Conservation (phyloP, 2,113 vertebrate genomes). For the Mustela lutreola region DNA sequence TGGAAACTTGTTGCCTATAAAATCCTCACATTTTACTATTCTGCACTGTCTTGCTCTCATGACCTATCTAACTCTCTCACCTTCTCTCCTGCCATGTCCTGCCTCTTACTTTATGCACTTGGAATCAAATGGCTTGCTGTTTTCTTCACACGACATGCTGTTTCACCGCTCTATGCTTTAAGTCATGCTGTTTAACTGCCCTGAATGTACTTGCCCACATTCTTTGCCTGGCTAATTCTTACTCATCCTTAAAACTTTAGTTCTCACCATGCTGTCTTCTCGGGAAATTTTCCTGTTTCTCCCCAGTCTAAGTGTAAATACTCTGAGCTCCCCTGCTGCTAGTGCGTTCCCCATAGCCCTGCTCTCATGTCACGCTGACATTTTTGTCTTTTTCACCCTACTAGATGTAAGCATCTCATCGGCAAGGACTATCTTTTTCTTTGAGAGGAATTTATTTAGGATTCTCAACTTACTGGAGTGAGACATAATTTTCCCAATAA, state of each 20-base stretch:
- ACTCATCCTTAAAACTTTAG: slow-evolving; percentile 76
- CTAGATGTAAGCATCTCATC: neutral
- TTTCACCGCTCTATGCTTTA: slow-evolving; percentile 64
- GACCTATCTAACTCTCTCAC: slow-evolving; percentile 8
- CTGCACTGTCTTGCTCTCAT: neutral
- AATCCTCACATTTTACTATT: neutral
- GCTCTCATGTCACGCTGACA: neutral
- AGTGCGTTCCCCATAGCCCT: neutral
- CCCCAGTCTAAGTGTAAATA: slow-evolving; percentile 19
- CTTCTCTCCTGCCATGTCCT: slow-evolving; percentile 44
- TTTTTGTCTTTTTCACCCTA: slow-evolving; percentile 38
- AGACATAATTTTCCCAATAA: slow-evolving; percentile 37
- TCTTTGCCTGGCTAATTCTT: slow-evolving; percentile 78
- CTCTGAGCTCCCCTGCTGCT: neutral
- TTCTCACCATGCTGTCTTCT: slow-evolving; percentile 57
- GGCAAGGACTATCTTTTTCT: neutral
- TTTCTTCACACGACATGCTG: slow-evolving; percentile 64
- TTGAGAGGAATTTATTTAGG: neutral
- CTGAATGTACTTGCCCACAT: slow-evolving; percentile 40
- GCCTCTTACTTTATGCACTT: slow-evolving; percentile 51
- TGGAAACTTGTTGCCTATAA: neutral
- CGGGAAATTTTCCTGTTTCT: slow-evolving; percentile 28
- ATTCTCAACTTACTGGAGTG: neutral
- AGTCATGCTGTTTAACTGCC: slow-evolving; percentile 73
- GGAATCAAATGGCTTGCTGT: slow-evolving; percentile 63